Percentiles rank a stretch among this genome's conserved stretches.
These are phyloP conservation scores for Myotis planiceps DNA, from an alignment of 2,797 vertebrate genomes.

Conservation along the genomic window DNA sequence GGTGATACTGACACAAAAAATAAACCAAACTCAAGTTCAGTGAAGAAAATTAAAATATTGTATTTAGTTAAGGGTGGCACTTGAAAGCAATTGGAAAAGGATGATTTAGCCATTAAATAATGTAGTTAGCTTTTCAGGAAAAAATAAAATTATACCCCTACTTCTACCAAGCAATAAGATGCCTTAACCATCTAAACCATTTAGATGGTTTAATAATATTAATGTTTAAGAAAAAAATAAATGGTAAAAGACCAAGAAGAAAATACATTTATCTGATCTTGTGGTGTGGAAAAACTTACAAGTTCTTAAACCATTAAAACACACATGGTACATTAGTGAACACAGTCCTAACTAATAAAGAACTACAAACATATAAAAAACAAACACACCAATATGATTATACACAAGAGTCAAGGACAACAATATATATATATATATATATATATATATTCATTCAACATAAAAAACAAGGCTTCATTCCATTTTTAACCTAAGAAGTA, in stretches of 20 bases:
- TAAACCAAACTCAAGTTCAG: neutral
- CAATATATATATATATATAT: neutral
- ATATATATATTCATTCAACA: neutral
- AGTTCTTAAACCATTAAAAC: neutral
- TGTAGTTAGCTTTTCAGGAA: neutral
- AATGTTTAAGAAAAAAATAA: slow-evolving; percentile 14
- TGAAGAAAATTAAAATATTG: neutral
- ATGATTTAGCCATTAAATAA: neutral
- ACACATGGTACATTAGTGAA: neutral
- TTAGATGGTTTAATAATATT: neutral
- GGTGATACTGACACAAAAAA: neutral
- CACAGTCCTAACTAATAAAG: neutral
- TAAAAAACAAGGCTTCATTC: neutral
- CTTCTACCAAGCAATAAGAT: neutral
- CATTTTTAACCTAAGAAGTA: slow-evolving; percentile 16
- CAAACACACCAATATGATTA: neutral
- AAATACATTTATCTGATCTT: neutral
- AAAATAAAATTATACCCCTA: neutral
- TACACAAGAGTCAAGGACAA: neutral
- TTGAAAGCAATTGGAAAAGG: neutral
- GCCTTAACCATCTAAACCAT: neutral
- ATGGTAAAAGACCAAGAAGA: neutral
- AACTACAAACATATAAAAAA: neutral
- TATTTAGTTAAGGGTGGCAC: neutral
- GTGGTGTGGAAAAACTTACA: neutral